Evolutionary conservation across 2,797 vertebrate species (phyloP), one percentile per base, ranked within the genome.

Genomic region (Etheostoma nigrum): DNA sequence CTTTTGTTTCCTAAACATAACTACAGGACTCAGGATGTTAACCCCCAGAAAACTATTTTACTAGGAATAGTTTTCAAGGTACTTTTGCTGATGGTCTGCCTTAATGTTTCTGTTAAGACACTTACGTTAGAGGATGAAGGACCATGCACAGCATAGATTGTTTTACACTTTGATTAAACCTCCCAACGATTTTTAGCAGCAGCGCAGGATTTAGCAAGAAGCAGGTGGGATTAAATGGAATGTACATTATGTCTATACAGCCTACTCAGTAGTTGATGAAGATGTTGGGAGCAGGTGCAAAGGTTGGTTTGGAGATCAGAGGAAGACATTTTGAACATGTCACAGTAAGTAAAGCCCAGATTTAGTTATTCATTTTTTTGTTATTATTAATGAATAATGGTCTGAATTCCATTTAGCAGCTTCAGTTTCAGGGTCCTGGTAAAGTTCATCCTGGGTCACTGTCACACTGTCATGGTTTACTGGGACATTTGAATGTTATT

Each of bases 221-320:
- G 40, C 12, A 5, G 12, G 48, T 16, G 21, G 15, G n/a, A 65
- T 52, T 7, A 3, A 11, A 61, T 13, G 9, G 5, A 49, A 21
- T 30, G 7, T 40, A n/a, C n/a, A n/a, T 10, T 2, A 8, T 42
- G 5, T 42, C 1, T 27, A 14, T 23, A 23, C 10, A 40, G 36
- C 36, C 36, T 15, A 52, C 19, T 61, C 55, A 51, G 33, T 3
- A 12, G 33, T 12, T 14, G 9, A 40, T 49, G 18, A 40, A 44
- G 47, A 16, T 14, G 1, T 12, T 16, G 5, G 27, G 42, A 66
- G 60, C 45, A 44, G 52, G 60, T 14, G 10, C 23, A 36, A 49
- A 74, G 67, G 67, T 64, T 11, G 3, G 3, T 10, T n/a, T 47
- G 25, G 69, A 72, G 58, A 45, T 76, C 62, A 55, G 44, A 55